Evolutionary conservation across 2,113 vertebrate species (phyloP).

Genomic region (Thermophis baileyi): DNA sequence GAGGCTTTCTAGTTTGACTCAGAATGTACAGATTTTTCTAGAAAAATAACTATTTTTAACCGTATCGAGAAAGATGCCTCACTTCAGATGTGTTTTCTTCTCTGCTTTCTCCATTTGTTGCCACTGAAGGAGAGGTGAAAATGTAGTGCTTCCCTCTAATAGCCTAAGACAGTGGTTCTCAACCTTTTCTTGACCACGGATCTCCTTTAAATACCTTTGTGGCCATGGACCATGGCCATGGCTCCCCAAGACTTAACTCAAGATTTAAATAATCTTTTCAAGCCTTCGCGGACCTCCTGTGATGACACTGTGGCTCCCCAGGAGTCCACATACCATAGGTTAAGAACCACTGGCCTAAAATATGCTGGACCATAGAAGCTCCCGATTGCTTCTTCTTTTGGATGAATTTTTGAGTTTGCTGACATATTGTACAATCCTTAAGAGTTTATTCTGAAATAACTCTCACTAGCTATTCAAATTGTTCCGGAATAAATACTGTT

Average conservation of each 20-base stretch:
- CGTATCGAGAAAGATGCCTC: neutral
- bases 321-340: too few species aligned
- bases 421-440: neutral
- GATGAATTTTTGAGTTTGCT: neutral
- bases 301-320: too few species aligned
- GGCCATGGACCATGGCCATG: too few species aligned
- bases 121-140: neutral
- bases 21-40: neutral
- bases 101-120: neutral
- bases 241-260: too few species aligned
- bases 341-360: neutral
- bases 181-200: too few species aligned
- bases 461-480: neutral
- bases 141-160: neutral
- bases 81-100: neutral
- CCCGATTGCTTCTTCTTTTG: neutral
- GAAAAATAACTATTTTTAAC: neutral
- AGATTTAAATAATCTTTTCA: too few species aligned
- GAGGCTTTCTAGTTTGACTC: neutral
- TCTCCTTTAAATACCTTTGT: too few species aligned
- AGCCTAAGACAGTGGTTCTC: neutral
- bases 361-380: neutral
- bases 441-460: neutral
- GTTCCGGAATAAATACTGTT: neutral
- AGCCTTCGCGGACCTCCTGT: too few species aligned